Evolutionary conservation across 2,888 invertebrate species (phyloP).

Genomic region (Steromphala cineraria): DNA sequence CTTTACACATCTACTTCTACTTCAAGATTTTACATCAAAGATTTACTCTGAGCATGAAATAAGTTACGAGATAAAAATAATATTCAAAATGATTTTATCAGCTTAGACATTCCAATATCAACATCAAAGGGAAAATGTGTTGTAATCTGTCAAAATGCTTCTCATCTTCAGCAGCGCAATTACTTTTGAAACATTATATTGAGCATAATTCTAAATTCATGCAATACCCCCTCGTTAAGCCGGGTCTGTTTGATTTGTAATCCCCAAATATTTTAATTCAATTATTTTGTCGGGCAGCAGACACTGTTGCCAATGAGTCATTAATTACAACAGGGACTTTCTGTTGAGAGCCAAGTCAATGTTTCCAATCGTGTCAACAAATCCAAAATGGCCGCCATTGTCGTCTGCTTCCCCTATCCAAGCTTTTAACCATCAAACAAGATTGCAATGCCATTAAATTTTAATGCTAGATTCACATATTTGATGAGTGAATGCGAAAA

Average conservation of each 20-base stretch:
- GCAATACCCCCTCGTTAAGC: not conserved
- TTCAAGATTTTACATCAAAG: too few species aligned
- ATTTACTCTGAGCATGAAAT: too few species aligned
- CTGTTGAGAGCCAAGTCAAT: not conserved
- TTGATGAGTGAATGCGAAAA: slow-evolving; percentile 5
- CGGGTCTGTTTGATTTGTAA: not conserved
- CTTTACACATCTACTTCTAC: too few species aligned
- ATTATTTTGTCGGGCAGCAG: not conserved
- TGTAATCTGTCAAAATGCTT: too few species aligned
- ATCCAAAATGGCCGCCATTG: not conserved
- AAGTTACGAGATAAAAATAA: too few species aligned
- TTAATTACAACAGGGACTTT: not conserved
- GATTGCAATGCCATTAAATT: not conserved
- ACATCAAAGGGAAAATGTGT: too few species aligned
- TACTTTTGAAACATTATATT: too few species aligned
- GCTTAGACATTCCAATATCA: too few species aligned
- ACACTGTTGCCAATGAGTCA: not conserved
- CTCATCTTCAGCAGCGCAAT: too few species aligned
- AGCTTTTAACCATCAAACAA: not conserved
- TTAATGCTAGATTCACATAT: not conserved
- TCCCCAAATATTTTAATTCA: slow-evolving; percentile 3
- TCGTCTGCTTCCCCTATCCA: not conserved
- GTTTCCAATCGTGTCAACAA: not conserved
- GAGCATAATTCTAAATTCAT: not conserved
- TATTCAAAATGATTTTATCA: too few species aligned